Conservation (phyloP, 2,888 invertebrate species). For the Lacanobia wlatinum region DNA sequence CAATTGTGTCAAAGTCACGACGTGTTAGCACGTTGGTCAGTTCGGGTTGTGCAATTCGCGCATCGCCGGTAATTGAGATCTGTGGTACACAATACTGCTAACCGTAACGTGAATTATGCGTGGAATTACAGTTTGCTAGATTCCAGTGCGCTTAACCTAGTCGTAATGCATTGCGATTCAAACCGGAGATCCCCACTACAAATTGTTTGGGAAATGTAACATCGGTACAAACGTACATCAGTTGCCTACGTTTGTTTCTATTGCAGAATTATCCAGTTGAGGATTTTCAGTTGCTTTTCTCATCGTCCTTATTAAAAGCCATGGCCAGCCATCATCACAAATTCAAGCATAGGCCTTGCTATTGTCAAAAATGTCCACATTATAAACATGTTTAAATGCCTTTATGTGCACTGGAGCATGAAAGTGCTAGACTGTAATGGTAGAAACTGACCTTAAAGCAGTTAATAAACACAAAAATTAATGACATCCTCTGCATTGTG, state of each 20-base stretch:
- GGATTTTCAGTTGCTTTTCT: conserved; percentile 10
- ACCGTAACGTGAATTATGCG: conserved; percentile 54
- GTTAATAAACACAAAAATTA: conserved; percentile 54
- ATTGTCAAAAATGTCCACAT: conserved; percentile 30
- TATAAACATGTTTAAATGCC: conserved; percentile 36
- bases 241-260: not conserved
- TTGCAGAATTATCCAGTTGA: conserved; percentile 13
- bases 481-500: conserved; percentile 66
- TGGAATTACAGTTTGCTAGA: conserved; percentile 56
- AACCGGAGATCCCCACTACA: conserved; percentile 49
- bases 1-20: conserved; percentile 89
- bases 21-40: conserved; percentile 82
- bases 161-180: conserved; percentile 39
- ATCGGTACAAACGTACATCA: not conserved
- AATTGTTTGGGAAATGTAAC: conserved; percentile 41
- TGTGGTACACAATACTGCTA: conserved; percentile 57
- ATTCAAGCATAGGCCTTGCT: conserved; percentile 1
- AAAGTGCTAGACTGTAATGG: conserved; percentile 50
- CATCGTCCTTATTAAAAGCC: not conserved
- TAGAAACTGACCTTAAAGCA: conserved; percentile 54
- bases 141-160: conserved; percentile 44
- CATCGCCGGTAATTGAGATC: conserved; percentile 76
- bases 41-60: conserved; percentile 82
- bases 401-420: conserved; percentile 37
- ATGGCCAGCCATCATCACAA: not conserved